A percentile compares a stretch with the other conserved stretches of the same genome.
These are phyloP conservation scores for Lampris incognitus DNA, from an alignment of 2,113 vertebrate genomes.

Conservation along the genomic window DNA sequence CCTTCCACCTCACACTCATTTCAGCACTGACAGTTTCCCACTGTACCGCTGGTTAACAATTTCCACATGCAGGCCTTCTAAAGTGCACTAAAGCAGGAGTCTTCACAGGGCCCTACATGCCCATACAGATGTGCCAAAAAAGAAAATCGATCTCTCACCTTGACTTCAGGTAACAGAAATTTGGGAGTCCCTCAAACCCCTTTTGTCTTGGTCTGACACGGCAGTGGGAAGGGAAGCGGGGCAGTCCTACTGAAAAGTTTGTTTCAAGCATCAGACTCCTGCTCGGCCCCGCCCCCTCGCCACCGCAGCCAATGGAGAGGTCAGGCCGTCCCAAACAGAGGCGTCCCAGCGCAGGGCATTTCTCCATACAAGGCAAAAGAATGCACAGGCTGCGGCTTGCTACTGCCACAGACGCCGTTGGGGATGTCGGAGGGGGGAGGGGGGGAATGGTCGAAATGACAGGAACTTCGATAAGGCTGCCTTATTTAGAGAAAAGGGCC, in stretches of 20 bases:
- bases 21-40: slow-evolving; percentile 44
- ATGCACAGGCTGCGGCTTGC: slow-evolving; percentile 79
- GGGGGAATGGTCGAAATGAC: slow-evolving; percentile 78
- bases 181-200: slow-evolving; percentile 58
- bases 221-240: slow-evolving; percentile 72
- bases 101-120: background rate
- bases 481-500: slow-evolving; percentile 85
- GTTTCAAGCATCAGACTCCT: slow-evolving; percentile 76
- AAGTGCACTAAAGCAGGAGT: background rate
- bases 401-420: slow-evolving; percentile 67
- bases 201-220: slow-evolving; percentile 69
- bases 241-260: slow-evolving; percentile 78
- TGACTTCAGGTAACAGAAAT: slow-evolving; percentile 67
- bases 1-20: slow-evolving; percentile 5
- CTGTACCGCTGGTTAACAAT: slow-evolving; percentile 24
- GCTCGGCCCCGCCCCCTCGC: slow-evolving; percentile 64
- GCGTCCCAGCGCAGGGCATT: slow-evolving; percentile 78
- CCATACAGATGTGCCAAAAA: slow-evolving; percentile 11
- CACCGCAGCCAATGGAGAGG: slow-evolving; percentile 74
- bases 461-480: slow-evolving; percentile 83
- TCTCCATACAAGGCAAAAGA: slow-evolving; percentile 92
- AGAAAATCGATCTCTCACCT: slow-evolving; percentile 70
- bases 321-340: slow-evolving; percentile 59
- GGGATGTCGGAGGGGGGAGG: slow-evolving; percentile 65
- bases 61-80: background rate